Evolutionary conservation across 2,888 invertebrate species (phyloP), one percentile per base, ranked within the genome.

Genomic region (Spilosoma lubricipeda): DNA sequence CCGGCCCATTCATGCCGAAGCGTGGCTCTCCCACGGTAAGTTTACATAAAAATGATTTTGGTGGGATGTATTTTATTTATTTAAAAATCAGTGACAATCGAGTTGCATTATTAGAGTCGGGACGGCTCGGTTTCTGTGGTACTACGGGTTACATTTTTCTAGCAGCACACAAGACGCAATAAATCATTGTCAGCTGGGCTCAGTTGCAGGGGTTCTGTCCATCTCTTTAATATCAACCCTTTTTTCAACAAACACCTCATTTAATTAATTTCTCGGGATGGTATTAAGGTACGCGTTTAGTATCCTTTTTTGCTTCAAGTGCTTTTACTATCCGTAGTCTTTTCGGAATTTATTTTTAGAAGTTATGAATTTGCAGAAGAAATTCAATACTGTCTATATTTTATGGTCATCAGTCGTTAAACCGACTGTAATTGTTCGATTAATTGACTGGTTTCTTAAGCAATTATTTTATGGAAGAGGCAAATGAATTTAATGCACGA

Each of bases 181-280:
- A 89, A 88, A 89, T 89, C 89, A 86, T 86, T 89, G 89, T 89
- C 89, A 86, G 84, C 67, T 39, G 83, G 85, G 85, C 88, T 88
- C 89, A 88, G 89, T 85, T 89, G 89, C 88, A 89, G 78, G 80
- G 75, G 74, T 79, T 81, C 81, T 84, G 89, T 88, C 89, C 87
- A 81, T 89, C 88, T 89, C 72, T 83, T 86, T 87, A 86, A 88
- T 87, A 80, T 80, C 80, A 85, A 87, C 86, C 86, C 82, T 85
- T 89, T 89, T 83, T 77, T 67, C 72, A 73, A 75, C 77, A 84
- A 80, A 80, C 78, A 80, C 80, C 77, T 81, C 71, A 79, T 72
- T 82, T 82, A 85, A 84, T 84, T 83, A 85, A 85, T 84, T 83
- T 80, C 65, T 66, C 56, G 69, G 75, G 65, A 81, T 79, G 79